A percentile compares a stretch with the other conserved stretches of the same genome.
These are phyloP conservation scores for Diarsia dahlii DNA, from an alignment of 2,888 invertebrate species.

Conservation along the genomic window DNA sequence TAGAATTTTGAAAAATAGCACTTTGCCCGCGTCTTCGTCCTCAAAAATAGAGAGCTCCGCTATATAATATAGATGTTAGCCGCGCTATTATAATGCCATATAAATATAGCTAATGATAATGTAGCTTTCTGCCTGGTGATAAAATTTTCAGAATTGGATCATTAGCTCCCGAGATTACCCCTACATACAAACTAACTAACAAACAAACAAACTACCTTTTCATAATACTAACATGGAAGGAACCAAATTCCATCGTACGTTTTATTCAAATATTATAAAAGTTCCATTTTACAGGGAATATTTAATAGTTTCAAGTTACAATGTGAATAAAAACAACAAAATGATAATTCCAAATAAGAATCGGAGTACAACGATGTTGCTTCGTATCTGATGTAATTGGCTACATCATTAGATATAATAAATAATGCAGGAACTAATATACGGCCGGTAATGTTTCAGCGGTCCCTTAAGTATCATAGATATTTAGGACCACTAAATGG, in stretches of 20 bases:
- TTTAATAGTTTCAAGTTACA: background rate
- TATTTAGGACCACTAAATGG: slow-evolving; percentile 11
- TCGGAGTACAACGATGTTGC: background rate
- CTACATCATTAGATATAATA: slow-evolving; percentile 10
- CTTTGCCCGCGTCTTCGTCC: no score
- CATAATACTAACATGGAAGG: no score
- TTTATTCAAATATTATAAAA: background rate
- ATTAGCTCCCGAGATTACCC: no score
- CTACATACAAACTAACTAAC: no score
- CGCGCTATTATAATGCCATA: no score
- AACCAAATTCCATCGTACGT: background rate
- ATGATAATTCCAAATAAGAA: background rate
- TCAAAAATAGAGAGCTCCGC: no score
- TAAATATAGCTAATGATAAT: no score
- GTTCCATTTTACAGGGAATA: background rate
- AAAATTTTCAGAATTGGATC: no score
- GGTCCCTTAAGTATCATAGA: slow-evolving; percentile 8
- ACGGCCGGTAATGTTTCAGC: slow-evolving; percentile 32
- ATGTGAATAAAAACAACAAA: background rate
- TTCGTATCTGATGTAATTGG: background rate
- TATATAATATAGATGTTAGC: no score
- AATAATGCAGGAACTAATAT: slow-evolving; percentile 16
- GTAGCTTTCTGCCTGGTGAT: no score
- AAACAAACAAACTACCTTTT: no score
- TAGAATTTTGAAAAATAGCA: background rate